A percentile compares a stretch with the other conserved stretches of the same genome.
These are phyloP conservation scores for Drosophila nigrodunni DNA, from an alignment of 1,140 invertebrate genomes.

Conservation along the genomic window DNA sequence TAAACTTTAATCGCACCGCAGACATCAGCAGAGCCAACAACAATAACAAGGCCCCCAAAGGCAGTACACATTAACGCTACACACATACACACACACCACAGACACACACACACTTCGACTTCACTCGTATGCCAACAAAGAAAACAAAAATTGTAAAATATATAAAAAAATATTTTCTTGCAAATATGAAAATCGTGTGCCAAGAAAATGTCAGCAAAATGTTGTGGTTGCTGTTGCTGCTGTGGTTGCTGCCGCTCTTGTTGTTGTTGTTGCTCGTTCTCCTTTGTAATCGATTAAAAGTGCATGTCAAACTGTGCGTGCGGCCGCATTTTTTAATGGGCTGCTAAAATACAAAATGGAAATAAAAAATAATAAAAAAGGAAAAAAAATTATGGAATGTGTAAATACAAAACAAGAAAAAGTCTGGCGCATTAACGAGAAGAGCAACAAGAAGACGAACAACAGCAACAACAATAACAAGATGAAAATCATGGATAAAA, in stretches of 20 bases:
- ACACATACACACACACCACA: conserved; percentile 15
- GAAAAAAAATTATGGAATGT: conserved; percentile 49
- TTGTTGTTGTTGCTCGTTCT: conserved; percentile 31
- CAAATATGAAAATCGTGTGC: conserved; percentile 79
- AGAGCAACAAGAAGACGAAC: conserved; percentile 23
- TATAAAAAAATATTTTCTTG: conserved; percentile 47
- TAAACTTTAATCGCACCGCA: conserved; percentile 75
- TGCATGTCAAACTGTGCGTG: conserved; percentile 81
- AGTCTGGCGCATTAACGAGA: conserved; percentile 67
- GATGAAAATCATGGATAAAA: conserved; percentile 56
- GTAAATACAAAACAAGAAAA: conserved; percentile 49
- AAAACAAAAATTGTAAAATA: conserved; percentile 21
- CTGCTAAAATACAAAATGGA: conserved; percentile 70
- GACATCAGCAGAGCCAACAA: conserved; percentile 56
- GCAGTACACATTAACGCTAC: conserved; percentile 29
- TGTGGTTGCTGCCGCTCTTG: conserved; percentile 5
- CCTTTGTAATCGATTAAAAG: conserved; percentile 77
- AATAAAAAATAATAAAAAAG: conserved; percentile 44
- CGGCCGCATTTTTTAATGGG: conserved; percentile 78
- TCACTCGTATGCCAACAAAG: conserved; percentile 38
- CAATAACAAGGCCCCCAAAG: conserved; percentile 42
- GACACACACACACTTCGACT: conserved; percentile 20
- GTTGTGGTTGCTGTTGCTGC: conserved; percentile 30
- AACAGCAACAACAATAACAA: conserved; percentile 38
- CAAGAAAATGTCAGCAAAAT: conserved; percentile 66